Evolutionary conservation across 2,797 vertebrate genomes (phyloP), one percentile per base, ranked within the genome.

Genomic region (Artibeus jamaicensis): DNA sequence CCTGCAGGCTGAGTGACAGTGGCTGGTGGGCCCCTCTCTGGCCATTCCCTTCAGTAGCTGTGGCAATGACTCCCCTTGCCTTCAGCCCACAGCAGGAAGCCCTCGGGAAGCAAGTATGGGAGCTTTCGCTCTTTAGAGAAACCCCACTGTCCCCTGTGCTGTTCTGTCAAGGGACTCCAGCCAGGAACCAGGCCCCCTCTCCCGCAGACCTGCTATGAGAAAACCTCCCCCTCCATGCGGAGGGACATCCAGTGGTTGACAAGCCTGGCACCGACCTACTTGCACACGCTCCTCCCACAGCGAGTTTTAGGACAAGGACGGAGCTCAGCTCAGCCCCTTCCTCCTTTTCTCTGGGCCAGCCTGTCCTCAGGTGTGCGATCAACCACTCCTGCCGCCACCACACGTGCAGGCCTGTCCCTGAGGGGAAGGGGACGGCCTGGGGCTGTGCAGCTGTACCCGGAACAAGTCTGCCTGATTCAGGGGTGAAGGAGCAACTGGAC

Each of bases 211-310:
- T 78, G 48, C 29, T 3, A 10, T 16, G 44, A 34, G 18, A 34
- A 34, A 14, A 15, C 12, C 46, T 34, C 50, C 53, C 21, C 15
- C 19, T 26, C 26, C n/a, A 4, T 0, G 3, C 4, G 16, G 59
- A 44, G 12, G 29, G n/a, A 26, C 15, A 0, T 15, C 50, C 9
- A 11, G 57, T 2, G 5, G 46, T 2, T 1, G n/a, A 24, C 86
- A 53, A 18, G 7, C 22, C 12, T 19, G 21, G 26, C 18, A 42
- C 7, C 1, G 32, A 12, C 34, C 67, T 67, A 29, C 70, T n/a
- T 48, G 42, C 57, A 5, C 11, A 62, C 59, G 34, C 53, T 16
- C 53, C 26, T 42, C 32, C 71, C 87, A 39, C 5, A 5, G 50
- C 0, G 1, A 34, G 18, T 19, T 42, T 34, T 10, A 15, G 55